Conservation (phyloP, 2,797 vertebrate genomes). For the Helarctos malayanus region DNA sequence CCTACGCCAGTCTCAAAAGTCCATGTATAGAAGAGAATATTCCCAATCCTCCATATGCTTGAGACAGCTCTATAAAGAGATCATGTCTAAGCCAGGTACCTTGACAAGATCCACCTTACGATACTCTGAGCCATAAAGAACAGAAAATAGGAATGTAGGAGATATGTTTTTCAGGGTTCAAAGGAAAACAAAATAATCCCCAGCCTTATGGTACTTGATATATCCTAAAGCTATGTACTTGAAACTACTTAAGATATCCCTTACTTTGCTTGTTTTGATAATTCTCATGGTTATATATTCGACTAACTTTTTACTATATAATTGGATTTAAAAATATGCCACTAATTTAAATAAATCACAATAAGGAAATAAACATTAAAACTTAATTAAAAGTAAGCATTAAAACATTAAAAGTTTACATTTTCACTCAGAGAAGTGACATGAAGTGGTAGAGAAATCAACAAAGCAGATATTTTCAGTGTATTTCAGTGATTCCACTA, state of each 20-base stretch:
- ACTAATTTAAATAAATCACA: conserved; percentile 10
- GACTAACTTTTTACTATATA: not conserved
- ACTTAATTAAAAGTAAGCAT: not conserved
- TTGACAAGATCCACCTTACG: not conserved
- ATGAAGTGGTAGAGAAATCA: not conserved
- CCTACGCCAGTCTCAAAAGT: not conserved
- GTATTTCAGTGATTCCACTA: not conserved
- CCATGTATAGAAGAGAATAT: not conserved
- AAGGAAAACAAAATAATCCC: not conserved
- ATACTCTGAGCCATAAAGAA: not conserved
- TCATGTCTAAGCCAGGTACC: not conserved
- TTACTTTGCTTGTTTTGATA: conserved; percentile 21
- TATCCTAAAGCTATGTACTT: not conserved
- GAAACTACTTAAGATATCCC: not conserved
- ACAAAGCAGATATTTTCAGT: not conserved
- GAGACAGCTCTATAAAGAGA: not conserved
- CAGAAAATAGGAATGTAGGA: not conserved
- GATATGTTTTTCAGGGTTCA: not conserved
- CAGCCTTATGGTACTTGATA: not conserved
- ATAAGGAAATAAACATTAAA: not conserved
- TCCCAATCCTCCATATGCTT: not conserved
- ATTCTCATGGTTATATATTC: not conserved
- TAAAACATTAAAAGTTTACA: not conserved
- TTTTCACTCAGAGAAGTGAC: not conserved
- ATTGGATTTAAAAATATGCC: not conserved